phyloP scores from a whole-genome alignment of 2,888 invertebrate genomes.

The Perizoma affinitatum region DNA sequence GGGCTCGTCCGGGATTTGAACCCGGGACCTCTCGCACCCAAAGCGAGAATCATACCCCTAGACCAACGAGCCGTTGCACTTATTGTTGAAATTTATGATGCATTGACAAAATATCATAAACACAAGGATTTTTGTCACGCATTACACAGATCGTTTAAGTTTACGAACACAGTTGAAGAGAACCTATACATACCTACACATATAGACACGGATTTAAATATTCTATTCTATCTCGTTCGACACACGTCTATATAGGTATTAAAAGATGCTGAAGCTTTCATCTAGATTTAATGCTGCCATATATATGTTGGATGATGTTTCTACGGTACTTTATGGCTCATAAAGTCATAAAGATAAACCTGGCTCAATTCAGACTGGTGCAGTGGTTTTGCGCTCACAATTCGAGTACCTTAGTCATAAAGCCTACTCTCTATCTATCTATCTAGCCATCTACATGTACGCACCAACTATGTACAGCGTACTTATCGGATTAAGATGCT shows the following conservation, averaged over 20 bases:
- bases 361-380: constrained; percentile 6
- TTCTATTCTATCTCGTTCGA: too few species aligned
- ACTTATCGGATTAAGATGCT: too few species aligned
- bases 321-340: constrained; percentile 21
- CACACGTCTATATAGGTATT: too few species aligned
- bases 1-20: constrained; percentile 86
- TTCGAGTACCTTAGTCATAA: too few species aligned
- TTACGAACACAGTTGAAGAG: too few species aligned
- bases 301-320: constrained; percentile 11
- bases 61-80: constrained; percentile 77
- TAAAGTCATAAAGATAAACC: constrained; percentile 27
- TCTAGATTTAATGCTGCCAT: constrained; percentile 19
- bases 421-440: too few species aligned
- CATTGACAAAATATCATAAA: constrained; percentile 4
- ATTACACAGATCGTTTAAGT: not conserved
- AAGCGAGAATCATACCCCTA: constrained; percentile 85
- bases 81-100: constrained; percentile 9
- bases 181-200: too few species aligned
- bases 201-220: too few species aligned
- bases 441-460: too few species aligned
- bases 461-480: too few species aligned
- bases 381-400: too few species aligned
- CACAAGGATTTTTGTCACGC: not conserved
- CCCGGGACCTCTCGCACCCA: constrained; percentile 84
- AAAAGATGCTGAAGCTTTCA: constrained; percentile 1